Evolutionary conservation across 2,888 invertebrate genomes (phyloP), one percentile per base, ranked within the genome.

Genomic region (Xestia ashworthii): DNA sequence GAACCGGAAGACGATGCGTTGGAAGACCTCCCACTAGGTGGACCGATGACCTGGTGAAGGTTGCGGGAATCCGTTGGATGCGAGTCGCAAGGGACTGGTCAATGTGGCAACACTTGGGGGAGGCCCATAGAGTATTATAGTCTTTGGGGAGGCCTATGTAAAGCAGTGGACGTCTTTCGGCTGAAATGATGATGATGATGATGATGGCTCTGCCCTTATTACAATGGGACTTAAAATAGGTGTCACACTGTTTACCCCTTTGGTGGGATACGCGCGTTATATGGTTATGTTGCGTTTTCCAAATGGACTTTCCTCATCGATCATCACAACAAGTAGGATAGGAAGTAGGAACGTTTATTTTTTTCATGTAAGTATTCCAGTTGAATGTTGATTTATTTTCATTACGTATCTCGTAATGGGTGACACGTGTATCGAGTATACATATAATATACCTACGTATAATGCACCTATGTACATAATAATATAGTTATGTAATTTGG

Each of bases 331-430:
- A 25, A 55, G 32, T 19, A 41, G 14, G 32, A 32, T 19, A 41
- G 14, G 44, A 22, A 71, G 3, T 19, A 41, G 14, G 44, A 22
- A 71, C 46, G 46, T 38, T 76, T 38, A 32, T n/a, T 74, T 62
- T 65, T 48, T 74, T 55, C 38, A 46, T 48, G 8, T n/a, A n/a
- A n/a, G n/a, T 50, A 48, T 9, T 71, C 22, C 11, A 5, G 25
- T 81, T 62, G 14, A 25, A 67, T 48, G 41, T 0, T 48, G 53
- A 66, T 77, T 66, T 77, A 62, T 77, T 60, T 46, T 82, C 32
- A 70, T 70, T 55, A 82, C 77, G 78, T 76, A 76, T 66, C 53
- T 77, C 66, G 16, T 82, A 82, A 77, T 82, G 19, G 66, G 53
- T 55, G 66, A 70, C 83, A 80, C 80, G 80, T 80, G 80, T 82